Conservation (phyloP, 2,113 vertebrate species). For the Vicugna pacos region DNA sequence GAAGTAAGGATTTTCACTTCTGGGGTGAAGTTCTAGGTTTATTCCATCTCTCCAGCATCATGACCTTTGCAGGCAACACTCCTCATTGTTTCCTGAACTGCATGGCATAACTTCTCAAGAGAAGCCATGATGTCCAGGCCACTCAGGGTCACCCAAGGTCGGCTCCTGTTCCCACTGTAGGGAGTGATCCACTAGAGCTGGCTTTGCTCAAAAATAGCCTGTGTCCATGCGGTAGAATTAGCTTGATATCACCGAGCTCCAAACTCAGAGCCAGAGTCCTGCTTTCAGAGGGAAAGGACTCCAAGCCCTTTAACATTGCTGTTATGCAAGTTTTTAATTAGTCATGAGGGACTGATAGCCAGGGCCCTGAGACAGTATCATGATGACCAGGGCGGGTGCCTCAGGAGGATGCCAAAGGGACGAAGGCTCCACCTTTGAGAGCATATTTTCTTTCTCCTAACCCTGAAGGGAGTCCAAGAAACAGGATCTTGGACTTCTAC, state of each 20-base stretch:
- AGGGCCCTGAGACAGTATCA: conserved; percentile 35
- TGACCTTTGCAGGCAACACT: not conserved
- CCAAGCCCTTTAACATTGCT: conserved; percentile 60
- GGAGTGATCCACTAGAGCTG: conserved; percentile 62
- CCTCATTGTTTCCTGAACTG: not conserved
- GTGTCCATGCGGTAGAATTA: conserved; percentile 68
- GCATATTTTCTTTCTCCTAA: conserved; percentile 36
- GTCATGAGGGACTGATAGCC: conserved; percentile 50
- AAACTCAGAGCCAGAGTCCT: conserved; percentile 68
- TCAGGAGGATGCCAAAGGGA: conserved; percentile 49
- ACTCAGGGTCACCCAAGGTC: conserved; percentile 72
- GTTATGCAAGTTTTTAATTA: conserved; percentile 76
- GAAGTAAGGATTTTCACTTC: not conserved
- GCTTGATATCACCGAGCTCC: conserved; percentile 70
- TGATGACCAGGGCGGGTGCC: conserved; percentile 25
- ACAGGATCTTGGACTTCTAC: not conserved
- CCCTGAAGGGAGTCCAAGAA: not conserved
- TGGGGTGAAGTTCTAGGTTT: not conserved
- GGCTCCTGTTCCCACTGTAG: conserved; percentile 60
- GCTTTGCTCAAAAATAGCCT: conserved; percentile 78
- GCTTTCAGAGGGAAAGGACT: conserved; percentile 71
- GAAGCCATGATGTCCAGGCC: conserved; percentile 38
- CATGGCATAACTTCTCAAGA: conserved; percentile 23
- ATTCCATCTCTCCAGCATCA: not conserved
- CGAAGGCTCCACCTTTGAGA: not conserved